These are phyloP conservation scores for Alloplasta piceator DNA, from an alignment of 2,888 invertebrate genomes.

Conservation along the genomic window DNA sequence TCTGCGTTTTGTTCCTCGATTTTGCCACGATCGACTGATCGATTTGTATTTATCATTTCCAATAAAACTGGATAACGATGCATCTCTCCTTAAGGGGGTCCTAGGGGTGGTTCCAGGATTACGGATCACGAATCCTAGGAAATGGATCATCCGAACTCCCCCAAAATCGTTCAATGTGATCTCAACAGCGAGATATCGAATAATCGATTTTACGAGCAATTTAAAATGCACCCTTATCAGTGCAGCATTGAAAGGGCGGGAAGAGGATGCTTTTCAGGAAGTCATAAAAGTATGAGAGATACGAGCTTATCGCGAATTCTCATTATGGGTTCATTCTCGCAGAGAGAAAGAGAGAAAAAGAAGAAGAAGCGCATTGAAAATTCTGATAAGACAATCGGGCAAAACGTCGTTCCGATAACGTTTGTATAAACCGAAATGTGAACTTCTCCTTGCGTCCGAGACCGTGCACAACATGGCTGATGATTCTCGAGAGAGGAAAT, in stretches of 20 bases:
- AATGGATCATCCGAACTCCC: too few species aligned
- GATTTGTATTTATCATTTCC: constrained; percentile 27
- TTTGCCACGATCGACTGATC: background rate
- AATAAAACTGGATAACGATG: background rate
- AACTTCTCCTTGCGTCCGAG: background rate
- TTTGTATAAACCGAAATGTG: background rate
- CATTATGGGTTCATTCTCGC: background rate
- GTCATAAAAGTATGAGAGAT: background rate
- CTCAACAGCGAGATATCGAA: too few species aligned
- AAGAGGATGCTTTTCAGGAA: too few species aligned
- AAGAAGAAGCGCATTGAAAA: background rate
- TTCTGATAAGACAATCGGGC: constrained; percentile 19
- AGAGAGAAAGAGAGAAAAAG: background rate
- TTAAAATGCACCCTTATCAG: background rate
- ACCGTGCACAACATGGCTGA: constrained; percentile 55
- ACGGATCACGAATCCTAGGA: too few species aligned
- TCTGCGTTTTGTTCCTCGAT: background rate
- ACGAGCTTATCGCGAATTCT: background rate
- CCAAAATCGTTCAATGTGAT: too few species aligned
- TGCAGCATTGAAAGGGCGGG: background rate
- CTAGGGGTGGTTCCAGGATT: too few species aligned
- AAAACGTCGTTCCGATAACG: constrained; percentile 24
- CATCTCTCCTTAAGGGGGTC: too few species aligned
- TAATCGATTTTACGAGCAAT: too few species aligned
- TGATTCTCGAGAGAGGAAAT: constrained; percentile 55